Evolutionary conservation across 2,888 invertebrate species (phyloP).

Genomic region (Lottia gigantea): DNA sequence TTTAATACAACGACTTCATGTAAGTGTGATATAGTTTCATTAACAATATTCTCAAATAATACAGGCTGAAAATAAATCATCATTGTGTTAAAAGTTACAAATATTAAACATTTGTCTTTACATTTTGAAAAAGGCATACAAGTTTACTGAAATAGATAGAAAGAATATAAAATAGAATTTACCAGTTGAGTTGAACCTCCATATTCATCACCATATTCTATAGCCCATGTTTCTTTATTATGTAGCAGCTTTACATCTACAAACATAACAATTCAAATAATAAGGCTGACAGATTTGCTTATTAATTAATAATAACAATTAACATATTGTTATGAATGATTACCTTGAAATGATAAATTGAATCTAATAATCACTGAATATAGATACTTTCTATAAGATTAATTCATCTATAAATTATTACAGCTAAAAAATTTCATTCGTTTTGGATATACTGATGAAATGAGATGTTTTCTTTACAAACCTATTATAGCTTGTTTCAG

Average conservation of each 20-base stretch:
- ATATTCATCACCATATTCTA: conserved; percentile 84
- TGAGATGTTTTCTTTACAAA: too few species aligned
- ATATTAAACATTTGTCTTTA: neutral
- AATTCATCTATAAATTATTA: too few species aligned
- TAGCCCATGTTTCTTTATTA: conserved; percentile 84
- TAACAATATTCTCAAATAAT: conserved; percentile 80
- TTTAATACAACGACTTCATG: conserved; percentile 73
- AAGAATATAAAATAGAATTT: conserved; percentile 46
- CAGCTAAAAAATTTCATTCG: too few species aligned
- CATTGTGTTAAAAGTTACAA: neutral
- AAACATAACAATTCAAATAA: conserved; percentile 13
- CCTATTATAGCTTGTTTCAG: conserved; percentile 78
- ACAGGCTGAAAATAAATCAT: conserved; percentile 73
- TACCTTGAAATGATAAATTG: too few species aligned
- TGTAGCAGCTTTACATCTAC: conserved; percentile 61
- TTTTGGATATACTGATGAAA: too few species aligned
- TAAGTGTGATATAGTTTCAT: conserved; percentile 74
- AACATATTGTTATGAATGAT: too few species aligned
- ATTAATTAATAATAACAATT: too few species aligned
- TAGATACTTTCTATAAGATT: too few species aligned
- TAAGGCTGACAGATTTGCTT: too few species aligned
- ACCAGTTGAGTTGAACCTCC: conserved; percentile 87
- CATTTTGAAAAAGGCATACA: too few species aligned
- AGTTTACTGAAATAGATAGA: too few species aligned
- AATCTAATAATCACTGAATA: too few species aligned